These are phyloP conservation scores for Drosophila prosaltans DNA, from an alignment of 1,140 invertebrate genomes.

Conservation along the genomic window DNA sequence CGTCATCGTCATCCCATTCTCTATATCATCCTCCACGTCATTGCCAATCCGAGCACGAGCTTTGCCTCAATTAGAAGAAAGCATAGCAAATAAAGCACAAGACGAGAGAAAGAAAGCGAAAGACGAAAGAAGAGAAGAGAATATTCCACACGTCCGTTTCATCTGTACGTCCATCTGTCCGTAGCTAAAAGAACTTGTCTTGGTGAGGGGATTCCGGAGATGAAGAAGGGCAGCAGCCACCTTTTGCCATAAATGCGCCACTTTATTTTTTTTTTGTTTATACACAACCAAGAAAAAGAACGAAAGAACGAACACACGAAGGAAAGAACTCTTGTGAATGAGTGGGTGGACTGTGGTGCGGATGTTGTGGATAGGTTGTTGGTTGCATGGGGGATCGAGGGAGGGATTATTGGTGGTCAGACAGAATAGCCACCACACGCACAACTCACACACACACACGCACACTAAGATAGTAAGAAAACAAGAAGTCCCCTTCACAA, in stretches of 20 bases:
- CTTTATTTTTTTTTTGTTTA: slow-evolving; percentile 76
- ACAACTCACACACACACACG: slow-evolving; percentile 1
- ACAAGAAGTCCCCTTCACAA: slow-evolving; percentile 28
- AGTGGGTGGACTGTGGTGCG: slow-evolving; percentile 5
- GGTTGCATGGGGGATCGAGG: slow-evolving; percentile 5
- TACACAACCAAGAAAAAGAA: slow-evolving; percentile 31
- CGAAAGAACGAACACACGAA: slow-evolving; percentile 18
- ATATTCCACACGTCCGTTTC: slow-evolving; percentile 14
- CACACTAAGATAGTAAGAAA: not conserved
- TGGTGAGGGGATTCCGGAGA: not conserved
- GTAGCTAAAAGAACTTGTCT: not conserved
- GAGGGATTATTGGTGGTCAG: slow-evolving; percentile 20
- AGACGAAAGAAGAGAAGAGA: not conserved
- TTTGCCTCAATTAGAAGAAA: slow-evolving; percentile 79
- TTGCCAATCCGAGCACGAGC: slow-evolving; percentile 70
- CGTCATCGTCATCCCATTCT: slow-evolving; percentile 10
- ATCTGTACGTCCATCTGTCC: not conserved
- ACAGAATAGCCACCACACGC: slow-evolving; percentile 27
- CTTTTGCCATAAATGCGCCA: slow-evolving; percentile 75
- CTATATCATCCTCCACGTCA: slow-evolving; percentile 46
- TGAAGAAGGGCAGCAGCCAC: slow-evolving; percentile 63
- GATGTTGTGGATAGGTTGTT: no score
- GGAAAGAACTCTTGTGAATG: slow-evolving; percentile 9
- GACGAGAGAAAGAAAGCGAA: not conserved
- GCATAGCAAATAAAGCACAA: slow-evolving; percentile 48